A percentile compares a stretch with the other conserved stretches of the same genome.
phyloP scores from a whole-genome alignment of 2,797 vertebrate genomes.

The Syngnathus rostellatus region DNA sequence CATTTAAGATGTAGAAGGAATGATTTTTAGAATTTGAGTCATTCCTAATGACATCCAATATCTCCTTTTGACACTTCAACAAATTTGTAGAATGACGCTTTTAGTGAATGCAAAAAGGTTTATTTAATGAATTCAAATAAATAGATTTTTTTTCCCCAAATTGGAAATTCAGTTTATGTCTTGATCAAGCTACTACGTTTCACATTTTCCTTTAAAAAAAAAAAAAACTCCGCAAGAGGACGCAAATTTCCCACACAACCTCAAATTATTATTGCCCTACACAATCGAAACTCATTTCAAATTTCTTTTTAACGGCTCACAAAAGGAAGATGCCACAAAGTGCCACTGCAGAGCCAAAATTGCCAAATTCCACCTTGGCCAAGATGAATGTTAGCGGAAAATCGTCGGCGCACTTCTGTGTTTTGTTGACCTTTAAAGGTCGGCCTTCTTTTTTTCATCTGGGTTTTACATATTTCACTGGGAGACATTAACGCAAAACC shows the following conservation, averaged over 20 bases:
- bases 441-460: conserved; percentile 42
- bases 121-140: no score
- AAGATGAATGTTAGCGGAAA: not conserved
- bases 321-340: not conserved
- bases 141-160: no score
- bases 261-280: not conserved
- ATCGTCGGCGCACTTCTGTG: conserved; percentile 11
- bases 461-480: conserved; percentile 41
- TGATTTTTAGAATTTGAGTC: not conserved
- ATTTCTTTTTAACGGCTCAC: not conserved
- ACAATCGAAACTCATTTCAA: not conserved
- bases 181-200: no score
- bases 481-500: conserved; percentile 40
- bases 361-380: not conserved
- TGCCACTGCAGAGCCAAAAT: not conserved
- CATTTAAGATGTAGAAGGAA: not conserved
- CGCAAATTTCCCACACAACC: not conserved
- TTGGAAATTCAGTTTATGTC: no score
- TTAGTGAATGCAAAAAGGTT: not conserved
- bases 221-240: not conserved
- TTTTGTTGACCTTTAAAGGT: conserved; percentile 39
- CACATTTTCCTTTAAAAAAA: no score
- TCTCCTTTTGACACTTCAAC: not conserved
- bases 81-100: no score
- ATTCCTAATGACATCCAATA: not conserved